Evolutionary conservation across 2,113 vertebrate genomes (phyloP), one percentile per base, ranked within the genome.

Genomic region (Atherinomorus stipes): DNA sequence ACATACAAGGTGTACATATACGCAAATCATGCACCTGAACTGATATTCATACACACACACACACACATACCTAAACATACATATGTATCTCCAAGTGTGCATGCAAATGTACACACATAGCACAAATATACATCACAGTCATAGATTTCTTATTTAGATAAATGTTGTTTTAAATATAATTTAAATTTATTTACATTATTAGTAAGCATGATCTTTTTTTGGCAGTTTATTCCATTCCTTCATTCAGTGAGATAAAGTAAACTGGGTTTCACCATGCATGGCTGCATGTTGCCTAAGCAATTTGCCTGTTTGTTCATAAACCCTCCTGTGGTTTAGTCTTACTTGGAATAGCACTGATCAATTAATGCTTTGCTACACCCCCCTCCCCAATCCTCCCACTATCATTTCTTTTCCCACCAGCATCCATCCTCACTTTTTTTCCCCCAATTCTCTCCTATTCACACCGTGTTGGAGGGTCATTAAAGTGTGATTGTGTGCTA

Each of bases 401-500:
- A 34, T 34, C 50, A 45, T 64, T 23, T 64, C 47, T n/a, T n/a
- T 54, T 53, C 34, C 61, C 52, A 53, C 65, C 37, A 64, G 19
- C 11, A 38, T 64, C 40, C 34, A 37, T 26, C 66, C 50, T n/a
- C 42, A 10, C n/a, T 25, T 68, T 73, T 62, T 22, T 28, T 68
- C 71, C 59, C 18, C 78, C 34, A 59, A 44, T 65, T 56, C 60
- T 58, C 65, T 71, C 62, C 64, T 44, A 53, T 85, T 86, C 76
- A 71, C 73, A 73, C 51, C 58, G 28, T 72, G 45, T 64, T 85
- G 62, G 64, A 60, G 65, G 69, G 70, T 81, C 78, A 79, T 90
- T 88, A 88, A 75, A 49, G 51, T 72, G 64, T 58, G 76, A 86
- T 73, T 83, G 78, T 84, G 67, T 58, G 63, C 66, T 80, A 75